Conservation (phyloP, 2,888 invertebrate species). For the Cyclophora punctaria region DNA sequence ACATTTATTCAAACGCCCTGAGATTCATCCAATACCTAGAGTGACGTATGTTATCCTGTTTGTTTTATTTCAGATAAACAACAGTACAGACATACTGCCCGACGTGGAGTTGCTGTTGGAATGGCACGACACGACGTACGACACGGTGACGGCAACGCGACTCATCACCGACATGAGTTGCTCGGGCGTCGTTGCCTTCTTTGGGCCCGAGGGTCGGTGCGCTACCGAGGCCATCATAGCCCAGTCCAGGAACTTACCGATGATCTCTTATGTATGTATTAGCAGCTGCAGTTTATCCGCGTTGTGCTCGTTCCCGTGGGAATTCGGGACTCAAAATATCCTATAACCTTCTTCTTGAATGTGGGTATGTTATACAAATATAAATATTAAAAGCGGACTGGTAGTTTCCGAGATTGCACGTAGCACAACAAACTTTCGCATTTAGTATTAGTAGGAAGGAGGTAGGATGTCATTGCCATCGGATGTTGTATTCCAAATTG, state of each 20-base stretch:
- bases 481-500: too few relatives aligned
- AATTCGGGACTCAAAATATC: too few relatives aligned
- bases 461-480: too few relatives aligned
- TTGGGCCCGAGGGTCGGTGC: conserved; percentile 96
- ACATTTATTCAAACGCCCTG: too few relatives aligned
- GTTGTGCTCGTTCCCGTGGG: too few relatives aligned
- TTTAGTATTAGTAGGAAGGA: too few relatives aligned
- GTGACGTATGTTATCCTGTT: conserved; percentile 12
- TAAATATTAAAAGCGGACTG: too few relatives aligned
- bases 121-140: conserved; percentile 91
- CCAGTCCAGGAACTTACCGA: conserved; percentile 94
- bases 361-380: too few relatives aligned
- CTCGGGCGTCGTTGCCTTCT: conserved; percentile 91
- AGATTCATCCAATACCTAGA: not conserved
- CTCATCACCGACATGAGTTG: conserved; percentile 94
- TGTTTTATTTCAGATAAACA: conserved; percentile 77
- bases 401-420: too few relatives aligned
- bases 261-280: conserved; percentile 96
- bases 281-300: not conserved
- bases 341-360: too few relatives aligned
- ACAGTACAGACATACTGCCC: conserved; percentile 79
- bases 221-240: conserved; percentile 96
- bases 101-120: conserved; percentile 81
- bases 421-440: too few relatives aligned
- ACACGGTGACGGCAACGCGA: conserved; percentile 87